These are phyloP conservation scores for Menura novaehollandiae DNA, from an alignment of 2,113 vertebrate genomes.

Conservation along the genomic window DNA sequence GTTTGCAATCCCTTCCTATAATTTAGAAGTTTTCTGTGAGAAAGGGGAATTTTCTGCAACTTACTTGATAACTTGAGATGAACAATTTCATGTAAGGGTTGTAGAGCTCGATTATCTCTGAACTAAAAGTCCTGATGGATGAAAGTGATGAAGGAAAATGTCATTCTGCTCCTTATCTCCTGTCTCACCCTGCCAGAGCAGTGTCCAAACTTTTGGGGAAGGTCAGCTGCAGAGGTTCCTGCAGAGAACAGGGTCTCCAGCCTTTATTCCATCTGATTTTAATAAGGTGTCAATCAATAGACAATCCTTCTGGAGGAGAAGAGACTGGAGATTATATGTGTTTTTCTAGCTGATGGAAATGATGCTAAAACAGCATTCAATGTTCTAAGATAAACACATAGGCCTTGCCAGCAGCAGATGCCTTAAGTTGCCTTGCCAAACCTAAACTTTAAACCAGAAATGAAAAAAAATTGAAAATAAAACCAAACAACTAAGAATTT, in stretches of 20 bases:
- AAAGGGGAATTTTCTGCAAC: neutral
- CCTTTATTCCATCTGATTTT: neutral
- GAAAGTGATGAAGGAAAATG: neutral
- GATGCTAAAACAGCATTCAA: neutral
- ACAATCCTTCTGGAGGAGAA: neutral
- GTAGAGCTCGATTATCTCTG: neutral
- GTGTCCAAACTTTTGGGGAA: neutral
- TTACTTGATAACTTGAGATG: neutral
- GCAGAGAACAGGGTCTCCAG: neutral
- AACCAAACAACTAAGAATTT: neutral
- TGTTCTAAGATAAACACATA: neutral
- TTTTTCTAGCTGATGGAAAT: neutral
- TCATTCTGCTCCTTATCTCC: neutral
- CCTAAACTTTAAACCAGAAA: neutral
- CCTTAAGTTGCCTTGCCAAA: neutral
- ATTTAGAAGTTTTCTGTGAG: neutral
- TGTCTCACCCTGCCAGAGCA: no score
- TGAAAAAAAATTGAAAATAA: neutral
- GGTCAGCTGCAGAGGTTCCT: neutral
- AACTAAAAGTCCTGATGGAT: neutral
- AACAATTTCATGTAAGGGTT: neutral
- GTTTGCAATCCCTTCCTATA: neutral
- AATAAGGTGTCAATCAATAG: neutral
- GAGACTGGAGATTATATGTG: neutral
- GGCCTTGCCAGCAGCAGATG: neutral